Evolutionary conservation across 2,888 invertebrate species (phyloP), one percentile per base, ranked within the genome.

Genomic region (Leptarthrus brevirostris): DNA sequence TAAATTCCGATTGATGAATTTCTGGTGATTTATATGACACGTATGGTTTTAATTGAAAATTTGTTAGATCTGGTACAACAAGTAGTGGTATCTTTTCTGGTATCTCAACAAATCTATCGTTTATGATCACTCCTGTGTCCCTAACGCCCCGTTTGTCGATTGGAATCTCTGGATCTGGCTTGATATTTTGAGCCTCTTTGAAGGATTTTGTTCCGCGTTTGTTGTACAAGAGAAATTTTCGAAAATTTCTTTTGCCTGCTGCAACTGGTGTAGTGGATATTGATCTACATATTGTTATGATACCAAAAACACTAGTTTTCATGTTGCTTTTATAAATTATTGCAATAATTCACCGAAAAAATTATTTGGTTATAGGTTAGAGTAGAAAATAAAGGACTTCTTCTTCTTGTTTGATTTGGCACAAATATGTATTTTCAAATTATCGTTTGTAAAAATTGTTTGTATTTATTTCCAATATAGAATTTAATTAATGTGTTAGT

Each of bases 51-150:
- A 99, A 85, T 85, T 91, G 86, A 81, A 92, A 98, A 78, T 87
- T 90, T 77, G 88, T 90, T 22, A 99, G 85, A 83, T 97, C 91
- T 0, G 98, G 98, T 1, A 98, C 97, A 73, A 98, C 90, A 14
- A 98, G 82, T 82, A 97, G 93, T 0, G 98, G 97, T 77, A 95
- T 89, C 91, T 92, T 96, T 87, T 98, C 97, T 1, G 93, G 92
- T 2, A 98, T 86, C 12, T 82, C 79, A 0, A 90, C 83, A 81
- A 87, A 92, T 77, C 87, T 86, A 0, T 88, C 89, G 58, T 89
- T 85, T 2, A 88, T 77, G 3, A 74, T 79, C 77, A 88, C 87
- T 5, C 94, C 95, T 3, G 87, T 86, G 70, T 89, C 88, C 71
- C 90, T 88, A 0, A 91, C 90, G 16, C 94, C 94, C 77, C 92